These are phyloP conservation scores for Lepus townsendii DNA, from an alignment of 2,797 vertebrate species.

Conservation along the genomic window DNA sequence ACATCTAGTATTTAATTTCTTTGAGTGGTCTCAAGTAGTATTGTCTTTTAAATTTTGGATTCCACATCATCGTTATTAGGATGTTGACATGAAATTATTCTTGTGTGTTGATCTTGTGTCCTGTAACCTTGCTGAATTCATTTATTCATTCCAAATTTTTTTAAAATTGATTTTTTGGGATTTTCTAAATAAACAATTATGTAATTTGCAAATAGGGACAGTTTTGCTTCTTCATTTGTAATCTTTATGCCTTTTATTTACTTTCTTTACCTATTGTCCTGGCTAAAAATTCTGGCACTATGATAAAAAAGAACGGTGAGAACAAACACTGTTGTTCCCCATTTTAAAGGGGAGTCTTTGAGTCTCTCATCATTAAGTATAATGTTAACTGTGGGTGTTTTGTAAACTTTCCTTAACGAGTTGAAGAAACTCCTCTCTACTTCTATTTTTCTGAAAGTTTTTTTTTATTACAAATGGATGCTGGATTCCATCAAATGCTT, in stretches of 20 bases:
- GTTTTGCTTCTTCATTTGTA: background rate
- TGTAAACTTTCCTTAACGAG: background rate
- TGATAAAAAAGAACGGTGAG: background rate
- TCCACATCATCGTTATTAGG: background rate
- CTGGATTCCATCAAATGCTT: constrained; percentile 8
- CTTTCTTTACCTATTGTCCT: background rate
- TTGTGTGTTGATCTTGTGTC: background rate
- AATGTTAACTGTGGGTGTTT: background rate
- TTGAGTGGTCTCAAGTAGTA: background rate
- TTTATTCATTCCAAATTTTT: background rate
- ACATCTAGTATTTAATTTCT: background rate
- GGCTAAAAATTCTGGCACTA: background rate
- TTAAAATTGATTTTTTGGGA: background rate
- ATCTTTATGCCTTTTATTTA: background rate
- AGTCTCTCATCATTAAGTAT: background rate
- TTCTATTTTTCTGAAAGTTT: background rate
- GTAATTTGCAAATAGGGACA: background rate
- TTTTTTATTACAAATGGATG: background rate
- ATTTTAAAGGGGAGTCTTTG: background rate
- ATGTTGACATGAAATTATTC: background rate
- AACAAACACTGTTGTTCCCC: background rate
- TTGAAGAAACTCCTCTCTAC: background rate
- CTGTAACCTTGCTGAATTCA: background rate
- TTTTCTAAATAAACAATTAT: constrained; percentile 1
- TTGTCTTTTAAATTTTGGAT: constrained; percentile 18